A percentile compares a stretch with the other conserved stretches of the same genome.
phyloP scores from a whole-genome alignment of 2,797 vertebrate species.

The Sebastes goodei region DNA sequence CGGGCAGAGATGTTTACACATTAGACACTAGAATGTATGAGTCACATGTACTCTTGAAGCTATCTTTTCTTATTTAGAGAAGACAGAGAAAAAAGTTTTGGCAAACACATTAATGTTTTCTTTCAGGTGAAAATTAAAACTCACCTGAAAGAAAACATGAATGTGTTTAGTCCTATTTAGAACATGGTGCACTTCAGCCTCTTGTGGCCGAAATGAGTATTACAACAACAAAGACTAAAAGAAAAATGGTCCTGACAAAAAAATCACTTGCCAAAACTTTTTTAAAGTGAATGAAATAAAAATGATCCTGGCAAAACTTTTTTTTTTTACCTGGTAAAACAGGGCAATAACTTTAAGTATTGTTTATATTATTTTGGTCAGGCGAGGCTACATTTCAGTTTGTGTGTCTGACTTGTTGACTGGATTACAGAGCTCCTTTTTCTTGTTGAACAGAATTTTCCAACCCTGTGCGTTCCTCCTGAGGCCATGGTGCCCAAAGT shows the following conservation, averaged over 20 bases:
- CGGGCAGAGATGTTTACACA: background rate
- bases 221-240: background rate
- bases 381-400: background rate
- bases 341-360: background rate
- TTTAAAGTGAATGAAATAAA: no score
- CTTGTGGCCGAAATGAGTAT: background rate
- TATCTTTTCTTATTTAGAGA: background rate
- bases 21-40: background rate
- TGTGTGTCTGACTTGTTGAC: background rate
- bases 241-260: background rate
- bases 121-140: background rate
- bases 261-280: no score
- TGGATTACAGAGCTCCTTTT: background rate
- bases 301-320: background rate
- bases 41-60: background rate
- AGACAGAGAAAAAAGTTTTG: no score
- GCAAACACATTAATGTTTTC: no score
- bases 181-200: background rate
- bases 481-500: slow-evolving; percentile 86
- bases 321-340: background rate
- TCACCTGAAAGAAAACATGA: background rate
- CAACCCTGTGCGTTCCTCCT: slow-evolving; percentile 78
- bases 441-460: slow-evolving; percentile 76
- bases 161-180: background rate
- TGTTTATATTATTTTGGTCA: background rate